Evolutionary conservation across 2,113 vertebrate species (phyloP), one percentile per base, ranked within the genome.

Genomic region (Caranx ignobilis): DNA sequence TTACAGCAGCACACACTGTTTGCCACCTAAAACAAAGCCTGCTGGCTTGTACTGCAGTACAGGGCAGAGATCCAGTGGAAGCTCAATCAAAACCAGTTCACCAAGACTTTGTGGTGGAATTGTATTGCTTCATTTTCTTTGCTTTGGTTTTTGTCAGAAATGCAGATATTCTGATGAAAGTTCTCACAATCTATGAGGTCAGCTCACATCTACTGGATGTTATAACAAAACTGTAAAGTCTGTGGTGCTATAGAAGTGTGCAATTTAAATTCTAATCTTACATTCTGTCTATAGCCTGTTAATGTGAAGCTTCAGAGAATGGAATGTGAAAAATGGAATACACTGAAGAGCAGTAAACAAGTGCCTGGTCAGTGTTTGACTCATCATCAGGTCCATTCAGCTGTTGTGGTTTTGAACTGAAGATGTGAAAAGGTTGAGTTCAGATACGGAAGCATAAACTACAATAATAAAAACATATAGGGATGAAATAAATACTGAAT

Each of bases 41-140:
- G 76, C 68, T 76, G 18, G 74, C 39, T 72, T 77, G 37, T 57
- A 18, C 18, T 32, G 35, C 37, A 37, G 37, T 37, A 37, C 59
- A 32, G 21, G 50, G 6, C 57, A 56, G 41, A 26, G 9, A 65
- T 39, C 50, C 55, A 67, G 43, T 37, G 5, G 37, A 37, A 37
- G 21, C 12, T 34, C 21, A 16, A 34, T 45, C 50, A 45, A 5
- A 34, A 59, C 21, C 37, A 37, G 26, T 26, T 26, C 26, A 37
- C 37, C 37, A 37, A 37, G 37, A 37, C 8, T 37, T 37, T 37
- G 26, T 26, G 26, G 26, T 26, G 26, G 26, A 26, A 26, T 26
- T 26, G 26, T 26, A 26, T 26, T 1, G 26, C 26, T 26, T 26
- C n/a, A 26, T 26, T 26, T 26, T 26, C 26, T 26, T 26, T 26